These are phyloP conservation scores for Petrocephalus sullivani DNA, from an alignment of 2,797 vertebrate genomes.

Conservation along the genomic window DNA sequence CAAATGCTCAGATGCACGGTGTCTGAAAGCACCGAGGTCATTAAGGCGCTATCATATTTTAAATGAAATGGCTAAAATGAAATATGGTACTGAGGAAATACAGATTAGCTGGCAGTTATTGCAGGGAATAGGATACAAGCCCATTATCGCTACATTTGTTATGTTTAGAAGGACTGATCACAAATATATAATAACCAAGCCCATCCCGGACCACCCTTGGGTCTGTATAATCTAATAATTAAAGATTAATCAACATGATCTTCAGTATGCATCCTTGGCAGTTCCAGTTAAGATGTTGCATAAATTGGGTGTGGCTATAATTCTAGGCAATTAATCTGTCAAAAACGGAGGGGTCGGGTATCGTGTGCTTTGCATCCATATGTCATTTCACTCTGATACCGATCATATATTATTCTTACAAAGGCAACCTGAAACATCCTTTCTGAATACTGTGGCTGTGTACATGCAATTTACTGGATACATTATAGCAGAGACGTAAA, in stretches of 20 bases:
- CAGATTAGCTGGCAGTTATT: constrained; percentile 38
- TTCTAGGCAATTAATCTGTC: constrained; percentile 48
- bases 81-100: constrained; percentile 9
- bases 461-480: constrained; percentile 38
- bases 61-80: neutral
- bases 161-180: constrained; percentile 30
- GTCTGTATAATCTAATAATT: constrained; percentile 49
- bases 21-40: neutral
- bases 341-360: constrained; percentile 29
- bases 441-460: constrained; percentile 35
- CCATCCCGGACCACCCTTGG: constrained; percentile 30
- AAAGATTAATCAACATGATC: constrained; percentile 46
- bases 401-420: constrained; percentile 44
- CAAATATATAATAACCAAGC: constrained; percentile 37
- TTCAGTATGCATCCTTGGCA: constrained; percentile 36
- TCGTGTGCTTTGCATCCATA: constrained; percentile 45
- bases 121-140: constrained; percentile 30
- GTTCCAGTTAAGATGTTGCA: constrained; percentile 41
- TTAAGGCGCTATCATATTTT: neutral
- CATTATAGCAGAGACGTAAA: constrained; percentile 33
- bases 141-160: constrained; percentile 45
- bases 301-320: constrained; percentile 46
- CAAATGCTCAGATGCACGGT: neutral
- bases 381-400: constrained; percentile 43
- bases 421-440: constrained; percentile 39